Base-by-base conservation (phyloP, 2,113 vertebrate species). In the Cryptomyrus ogoouensis region DNA sequence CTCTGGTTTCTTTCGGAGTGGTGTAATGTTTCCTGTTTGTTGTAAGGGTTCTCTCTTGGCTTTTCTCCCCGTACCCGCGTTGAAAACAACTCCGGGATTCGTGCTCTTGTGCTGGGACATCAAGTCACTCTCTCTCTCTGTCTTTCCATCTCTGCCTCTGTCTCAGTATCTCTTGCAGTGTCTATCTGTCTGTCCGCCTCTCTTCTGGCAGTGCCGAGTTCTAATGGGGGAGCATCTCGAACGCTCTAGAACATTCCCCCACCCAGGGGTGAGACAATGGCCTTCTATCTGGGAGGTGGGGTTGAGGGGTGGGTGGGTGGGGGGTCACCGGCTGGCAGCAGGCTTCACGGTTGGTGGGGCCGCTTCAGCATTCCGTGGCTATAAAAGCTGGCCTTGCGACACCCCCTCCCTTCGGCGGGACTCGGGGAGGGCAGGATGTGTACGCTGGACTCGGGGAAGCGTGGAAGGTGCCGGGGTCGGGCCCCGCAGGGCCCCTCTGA, bases 281-380 rank as follows among this genome's bases (percentile, higher is more conserved):
- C 88, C 70, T 50, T 74, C 42, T 24, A 88, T 90, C 84, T 89
- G 31, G 49, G 47, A 13, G 85, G 49, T 47, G 49, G 84, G 13
- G n/a, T 74, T 70, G n/a, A 27, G 66, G 27, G 66, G 27, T 15
- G 66, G 62, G 62, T 3, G 49, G 47, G 47, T 21, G 10, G 24
- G 66, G n/a, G 27, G 31, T 42, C 74, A 42, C 50, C 3, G 50
- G 85, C 50, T 87, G 85, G 85, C 85, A 42, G 85, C 85, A 39
- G 47, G 50, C 49, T 53, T 39, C 31, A 24, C 31, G 50, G 85
- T 87, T n/a, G 19, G 83, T 47, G 83, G 83, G 83, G 21, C 42
- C 35, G 83, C 83, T 47, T 47, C 19, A 7, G 83, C 44, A n/a
- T n/a, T n/a, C 83, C 9, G 21, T 21, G 44, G 39, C 83, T 87